A percentile compares a stretch with the other conserved stretches of the same genome.
Evolutionary conservation across 2,113 vertebrate genomes (phyloP).

Genomic region (Pollachius pollachius): DNA sequence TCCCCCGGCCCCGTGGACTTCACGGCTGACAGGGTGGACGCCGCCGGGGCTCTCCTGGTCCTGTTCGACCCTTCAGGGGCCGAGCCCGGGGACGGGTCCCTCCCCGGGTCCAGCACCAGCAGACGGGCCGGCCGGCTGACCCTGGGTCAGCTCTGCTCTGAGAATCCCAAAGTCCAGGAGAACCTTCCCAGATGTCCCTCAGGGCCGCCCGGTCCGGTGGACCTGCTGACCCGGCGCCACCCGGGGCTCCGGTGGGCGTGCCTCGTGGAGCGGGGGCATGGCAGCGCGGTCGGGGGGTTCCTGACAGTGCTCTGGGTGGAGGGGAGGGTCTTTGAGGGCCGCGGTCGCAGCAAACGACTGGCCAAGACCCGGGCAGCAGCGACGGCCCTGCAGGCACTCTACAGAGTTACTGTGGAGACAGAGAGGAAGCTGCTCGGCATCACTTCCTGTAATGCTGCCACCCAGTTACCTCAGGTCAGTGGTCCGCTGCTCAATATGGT

Average conservation of each 20-base stretch:
- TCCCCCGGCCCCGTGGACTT: constrained; percentile 79
- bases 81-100: constrained; percentile 43
- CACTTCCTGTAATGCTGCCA: constrained; percentile 15
- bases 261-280: constrained; percentile 80
- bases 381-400: constrained; percentile 83
- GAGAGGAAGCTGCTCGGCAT: constrained; percentile 26
- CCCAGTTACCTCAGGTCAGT: constrained; percentile 61
- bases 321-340: constrained; percentile 88
- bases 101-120: constrained; percentile 32
- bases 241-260: constrained; percentile 88
- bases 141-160: constrained; percentile 25
- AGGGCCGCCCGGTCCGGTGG: constrained; percentile 66
- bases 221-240: constrained; percentile 83
- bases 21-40: constrained; percentile 85
- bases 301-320: constrained; percentile 88
- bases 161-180: too few species aligned
- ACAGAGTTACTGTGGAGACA: constrained; percentile 66
- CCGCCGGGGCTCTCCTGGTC: constrained; percentile 81
- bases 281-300: constrained; percentile 77
- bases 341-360: constrained; percentile 87
- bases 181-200: too few species aligned
- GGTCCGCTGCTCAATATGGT: too few species aligned
- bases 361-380: constrained; percentile 88
- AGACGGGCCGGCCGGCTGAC: constrained; percentile 40
- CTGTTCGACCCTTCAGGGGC: constrained; percentile 78